Conservation (phyloP, 2,888 invertebrate species). For the Halictus quadricinctus region DNA sequence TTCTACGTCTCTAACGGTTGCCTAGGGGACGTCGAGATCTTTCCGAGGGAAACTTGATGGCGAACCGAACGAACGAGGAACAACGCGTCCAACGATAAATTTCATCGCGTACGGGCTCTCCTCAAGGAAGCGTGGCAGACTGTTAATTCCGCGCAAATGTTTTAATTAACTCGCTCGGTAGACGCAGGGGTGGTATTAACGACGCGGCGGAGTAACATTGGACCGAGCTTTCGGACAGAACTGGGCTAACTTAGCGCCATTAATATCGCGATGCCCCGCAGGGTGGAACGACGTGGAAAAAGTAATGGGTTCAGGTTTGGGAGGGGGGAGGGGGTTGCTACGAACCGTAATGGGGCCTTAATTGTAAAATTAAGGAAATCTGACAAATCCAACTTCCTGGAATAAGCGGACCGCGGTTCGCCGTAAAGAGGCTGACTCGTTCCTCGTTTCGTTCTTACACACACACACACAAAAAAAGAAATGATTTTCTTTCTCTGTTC, state of each 20-base stretch:
- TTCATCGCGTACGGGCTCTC: not conserved
- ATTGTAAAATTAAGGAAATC: constrained; percentile 51
- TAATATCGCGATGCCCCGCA: constrained; percentile 53
- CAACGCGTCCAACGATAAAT: not conserved
- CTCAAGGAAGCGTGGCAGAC: not conserved
- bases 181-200: constrained; percentile 43
- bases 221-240: constrained; percentile 50
- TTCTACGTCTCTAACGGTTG: not conserved
- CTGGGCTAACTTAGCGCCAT: constrained; percentile 57
- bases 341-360: constrained; percentile 34
- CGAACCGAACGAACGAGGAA: not conserved
- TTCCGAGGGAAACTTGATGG: not conserved
- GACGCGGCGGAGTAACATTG: constrained; percentile 40
- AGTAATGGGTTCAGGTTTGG: constrained; percentile 36
- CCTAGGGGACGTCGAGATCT: too few species aligned
- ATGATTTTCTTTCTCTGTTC: not conserved
- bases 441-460: not conserved
- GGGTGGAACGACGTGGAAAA: constrained; percentile 45
- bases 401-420: not conserved
- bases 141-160: constrained; percentile 50
- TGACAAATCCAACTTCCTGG: constrained; percentile 29
- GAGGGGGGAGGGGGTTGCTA: not conserved
- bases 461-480: not conserved
- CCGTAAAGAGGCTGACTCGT: not conserved
- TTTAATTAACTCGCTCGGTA: constrained; percentile 53